phyloP scores from a whole-genome alignment of 2,797 vertebrate genomes.

The Staurois parvus region DNA sequence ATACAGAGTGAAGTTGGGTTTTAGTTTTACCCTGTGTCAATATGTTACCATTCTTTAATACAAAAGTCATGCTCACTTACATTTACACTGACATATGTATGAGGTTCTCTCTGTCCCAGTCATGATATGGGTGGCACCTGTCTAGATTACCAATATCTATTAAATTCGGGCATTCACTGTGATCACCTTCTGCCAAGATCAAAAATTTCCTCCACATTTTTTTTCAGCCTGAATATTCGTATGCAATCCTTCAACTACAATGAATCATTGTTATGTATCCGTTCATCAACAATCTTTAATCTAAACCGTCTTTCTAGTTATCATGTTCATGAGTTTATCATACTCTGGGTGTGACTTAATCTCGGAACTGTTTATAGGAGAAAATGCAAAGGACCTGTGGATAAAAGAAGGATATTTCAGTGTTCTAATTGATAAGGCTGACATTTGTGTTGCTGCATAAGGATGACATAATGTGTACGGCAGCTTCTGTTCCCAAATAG shows the following conservation, averaged over 20 bases:
- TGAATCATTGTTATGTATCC: constrained; percentile 5
- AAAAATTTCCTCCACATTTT: not conserved
- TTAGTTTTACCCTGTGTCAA: too few relatives aligned
- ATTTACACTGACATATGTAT: too few relatives aligned
- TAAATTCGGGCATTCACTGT: too few relatives aligned
- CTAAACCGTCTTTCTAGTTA: constrained; percentile 26
- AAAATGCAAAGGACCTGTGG: constrained; percentile 66
- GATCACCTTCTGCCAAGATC: too few relatives aligned
- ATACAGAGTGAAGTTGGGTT: too few relatives aligned
- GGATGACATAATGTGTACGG: constrained; percentile 71
- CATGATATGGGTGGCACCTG: too few relatives aligned
- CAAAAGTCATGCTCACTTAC: too few relatives aligned
- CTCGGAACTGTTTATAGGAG: constrained; percentile 68
- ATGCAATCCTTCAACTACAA: not conserved
- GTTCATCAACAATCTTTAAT: constrained; percentile 14
- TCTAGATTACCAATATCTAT: too few relatives aligned
- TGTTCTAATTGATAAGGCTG: constrained; percentile 67
- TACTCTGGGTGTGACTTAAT: constrained; percentile 52
- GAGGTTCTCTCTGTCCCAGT: too few relatives aligned
- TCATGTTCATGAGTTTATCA: constrained; percentile 57
- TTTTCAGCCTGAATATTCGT: not conserved
- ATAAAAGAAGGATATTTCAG: constrained; percentile 69
- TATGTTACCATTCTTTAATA: too few relatives aligned
- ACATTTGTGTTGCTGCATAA: constrained; percentile 66
- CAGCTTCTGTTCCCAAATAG: constrained; percentile 71